phyloP scores from a whole-genome alignment of 1,140 invertebrate genomes.

The Cydia pomonella region DNA sequence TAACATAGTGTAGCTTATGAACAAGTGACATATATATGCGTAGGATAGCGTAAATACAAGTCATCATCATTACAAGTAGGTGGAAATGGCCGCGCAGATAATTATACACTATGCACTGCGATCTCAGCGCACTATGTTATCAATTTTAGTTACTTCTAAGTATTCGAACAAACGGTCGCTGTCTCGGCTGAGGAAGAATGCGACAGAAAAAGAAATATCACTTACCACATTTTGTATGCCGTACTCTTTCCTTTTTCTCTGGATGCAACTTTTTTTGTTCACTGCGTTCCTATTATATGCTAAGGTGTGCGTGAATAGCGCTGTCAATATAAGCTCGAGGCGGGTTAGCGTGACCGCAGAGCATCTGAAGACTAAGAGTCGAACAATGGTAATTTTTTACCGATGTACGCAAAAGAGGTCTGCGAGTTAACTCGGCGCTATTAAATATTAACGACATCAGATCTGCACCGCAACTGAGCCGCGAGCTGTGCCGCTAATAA shows the following conservation, averaged over 20 bases:
- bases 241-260: background rate
- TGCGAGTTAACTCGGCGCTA: constrained; percentile 21
- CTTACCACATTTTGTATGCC: constrained; percentile 15
- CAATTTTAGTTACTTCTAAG: background rate
- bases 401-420: constrained; percentile 5
- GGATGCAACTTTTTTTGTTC: background rate
- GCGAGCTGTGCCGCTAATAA: background rate
- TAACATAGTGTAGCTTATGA: background rate
- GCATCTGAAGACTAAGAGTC: constrained; percentile 6
- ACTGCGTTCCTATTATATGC: background rate
- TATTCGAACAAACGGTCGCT: background rate
- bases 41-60: background rate
- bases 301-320: background rate
- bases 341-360: constrained; percentile 12
- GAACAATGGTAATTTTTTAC: constrained; percentile 25
- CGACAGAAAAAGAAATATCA: background rate
- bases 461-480: constrained; percentile 13
- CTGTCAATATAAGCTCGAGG: background rate
- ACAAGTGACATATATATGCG: background rate
- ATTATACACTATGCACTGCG: background rate
- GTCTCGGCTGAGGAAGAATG: background rate
- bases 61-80: background rate
- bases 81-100: background rate
- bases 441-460: constrained; percentile 31
- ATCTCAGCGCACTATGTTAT: background rate